phyloP scores from a whole-genome alignment of 2,888 invertebrate genomes.

The Pyrrhosoma nymphula region DNA sequence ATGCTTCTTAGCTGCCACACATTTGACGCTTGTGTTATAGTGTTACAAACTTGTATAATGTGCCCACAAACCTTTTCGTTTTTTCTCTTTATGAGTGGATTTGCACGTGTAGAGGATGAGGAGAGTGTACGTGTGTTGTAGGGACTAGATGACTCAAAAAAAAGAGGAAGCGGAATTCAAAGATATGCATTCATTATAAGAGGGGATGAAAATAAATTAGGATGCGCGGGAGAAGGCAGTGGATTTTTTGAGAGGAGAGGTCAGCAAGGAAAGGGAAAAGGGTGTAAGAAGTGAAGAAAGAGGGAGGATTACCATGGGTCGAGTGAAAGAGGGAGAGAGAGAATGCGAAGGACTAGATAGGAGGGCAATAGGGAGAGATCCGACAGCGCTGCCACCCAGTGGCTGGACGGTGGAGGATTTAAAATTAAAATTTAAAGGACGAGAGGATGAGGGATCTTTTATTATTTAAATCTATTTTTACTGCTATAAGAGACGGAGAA shows the following conservation, averaged over 20 bases:
- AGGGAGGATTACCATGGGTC: not conserved
- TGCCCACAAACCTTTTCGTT: no score
- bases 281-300: no score
- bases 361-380: not conserved
- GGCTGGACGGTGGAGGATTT: not conserved
- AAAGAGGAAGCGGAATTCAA: not conserved
- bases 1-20: no score
- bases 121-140: no score
- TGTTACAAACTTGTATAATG: no score
- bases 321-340: not conserved
- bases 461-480: not conserved
- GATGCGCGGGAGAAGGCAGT: not conserved
- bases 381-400: not conserved
- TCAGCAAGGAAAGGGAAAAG: not conserved
- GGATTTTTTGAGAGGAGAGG: not conserved
- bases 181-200: not conserved
- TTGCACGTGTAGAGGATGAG: no score
- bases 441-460: not conserved
- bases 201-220: not conserved
- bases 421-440: conserved; percentile 6
- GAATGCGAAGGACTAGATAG: no score
- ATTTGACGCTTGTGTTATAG: no score
- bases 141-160: no score
- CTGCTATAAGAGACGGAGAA: not conserved
- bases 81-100: no score